Evolutionary conservation across 1,140 invertebrate genomes (phyloP), one percentile per base, ranked within the genome.

Genomic region (Drosophila sulfurigaster): DNA sequence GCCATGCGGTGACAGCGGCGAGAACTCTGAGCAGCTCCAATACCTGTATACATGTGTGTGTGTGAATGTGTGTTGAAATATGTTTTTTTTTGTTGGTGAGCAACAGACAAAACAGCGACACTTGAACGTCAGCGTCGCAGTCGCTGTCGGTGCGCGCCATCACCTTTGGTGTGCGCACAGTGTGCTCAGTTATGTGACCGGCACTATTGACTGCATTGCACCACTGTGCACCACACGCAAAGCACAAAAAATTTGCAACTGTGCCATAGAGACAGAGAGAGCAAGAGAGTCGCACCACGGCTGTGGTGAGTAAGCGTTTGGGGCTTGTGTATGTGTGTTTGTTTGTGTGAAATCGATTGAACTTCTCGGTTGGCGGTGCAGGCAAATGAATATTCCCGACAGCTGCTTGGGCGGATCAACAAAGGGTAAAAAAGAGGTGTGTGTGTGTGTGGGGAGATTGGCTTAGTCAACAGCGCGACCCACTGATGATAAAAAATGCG

Each of bases 321-420:
- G 5, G 15, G 25, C 30, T 49, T 13, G 13, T 49, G 13, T 32
- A 11, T 25, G 25, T 28, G 38, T 59, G 11, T 58, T 11, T 38
- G 25, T 60, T 20, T 30, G 71, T 71, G 68, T 57, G 66, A 75
- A 75, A 75, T 75, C 72, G 72, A 75, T 75, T 75, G 52, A 70
- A 70, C 66, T 67, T 67, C 30, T 70, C 5, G 57, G 49, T 64
- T 63, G 41, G 66, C 72, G 51, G 52, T 75, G 72, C 72, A 74
- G 43, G 43, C 35, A 74, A 68, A 74, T 68, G 65, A 74, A 74
- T 60, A 68, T 68, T 74, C 56, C 56, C 30, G 71, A 74, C 64
- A 69, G 71, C 71, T 62, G 71, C 45, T 67, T 30, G 32, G 25
- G 20, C 49, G 25, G 28, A 70, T 63, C 38, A 48, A 70, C 10